These are phyloP conservation scores for Plebejus argus DNA, from an alignment of 2,888 invertebrate genomes.

Conservation along the genomic window DNA sequence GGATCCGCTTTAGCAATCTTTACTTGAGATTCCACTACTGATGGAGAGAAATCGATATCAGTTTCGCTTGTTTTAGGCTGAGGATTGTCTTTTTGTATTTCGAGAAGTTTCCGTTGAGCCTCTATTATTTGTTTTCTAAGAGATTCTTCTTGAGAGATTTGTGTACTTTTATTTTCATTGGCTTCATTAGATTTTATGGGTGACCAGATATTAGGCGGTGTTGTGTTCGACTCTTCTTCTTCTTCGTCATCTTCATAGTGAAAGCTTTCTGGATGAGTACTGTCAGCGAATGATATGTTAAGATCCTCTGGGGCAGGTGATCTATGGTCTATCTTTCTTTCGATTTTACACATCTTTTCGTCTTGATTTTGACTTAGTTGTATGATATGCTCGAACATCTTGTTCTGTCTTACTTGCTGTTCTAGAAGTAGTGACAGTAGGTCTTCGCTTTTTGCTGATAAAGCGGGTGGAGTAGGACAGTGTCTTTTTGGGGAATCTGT, in stretches of 20 bases:
- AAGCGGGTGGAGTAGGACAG: too few species aligned
- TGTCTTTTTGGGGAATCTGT: too few species aligned
- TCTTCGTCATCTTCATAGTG: neutral
- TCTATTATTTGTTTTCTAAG: neutral
- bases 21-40: neutral
- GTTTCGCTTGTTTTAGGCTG: conserved; percentile 27
- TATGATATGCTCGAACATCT: too few species aligned
- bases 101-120: conserved; percentile 20
- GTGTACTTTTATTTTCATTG: neutral
- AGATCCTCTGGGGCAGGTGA: too few species aligned
- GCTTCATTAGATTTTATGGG: neutral
- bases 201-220: neutral
- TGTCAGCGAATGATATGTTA: too few species aligned
- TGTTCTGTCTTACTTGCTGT: too few species aligned
- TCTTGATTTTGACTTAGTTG: too few species aligned
- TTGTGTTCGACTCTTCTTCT: neutral
- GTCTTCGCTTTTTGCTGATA: too few species aligned
- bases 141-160: neutral
- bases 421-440: too few species aligned
- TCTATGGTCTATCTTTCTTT: too few species aligned
- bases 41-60: conserved; percentile 28
- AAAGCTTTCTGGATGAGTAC: conserved; percentile 3
- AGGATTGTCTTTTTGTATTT: conserved; percentile 31
- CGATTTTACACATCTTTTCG: too few species aligned
- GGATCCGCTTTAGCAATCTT: neutral